A percentile compares a stretch with the other conserved stretches of the same genome.
These are phyloP conservation scores for Enoplolaimus lenunculus DNA, from an alignment of 2,888 invertebrate genomes.

Conservation along the genomic window DNA sequence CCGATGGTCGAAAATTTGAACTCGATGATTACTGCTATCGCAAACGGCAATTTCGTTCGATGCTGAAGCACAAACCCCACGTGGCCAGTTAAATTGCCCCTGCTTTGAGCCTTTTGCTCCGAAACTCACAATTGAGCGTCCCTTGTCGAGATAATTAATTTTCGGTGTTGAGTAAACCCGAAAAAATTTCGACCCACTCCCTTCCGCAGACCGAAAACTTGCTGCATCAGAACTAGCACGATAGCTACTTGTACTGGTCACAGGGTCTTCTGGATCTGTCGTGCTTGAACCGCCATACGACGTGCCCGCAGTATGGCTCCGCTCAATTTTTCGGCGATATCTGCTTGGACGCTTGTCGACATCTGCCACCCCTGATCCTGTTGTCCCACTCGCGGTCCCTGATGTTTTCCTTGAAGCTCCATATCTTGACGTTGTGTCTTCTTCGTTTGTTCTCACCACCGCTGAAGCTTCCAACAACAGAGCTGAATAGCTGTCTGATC, in stretches of 20 bases:
- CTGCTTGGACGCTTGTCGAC: background rate
- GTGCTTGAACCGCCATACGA: background rate
- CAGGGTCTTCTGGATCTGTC: background rate
- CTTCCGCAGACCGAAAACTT: background rate
- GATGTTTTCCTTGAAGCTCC: background rate
- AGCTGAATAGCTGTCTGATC: background rate
- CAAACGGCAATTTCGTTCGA: constrained; percentile 81
- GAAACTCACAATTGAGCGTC: constrained; percentile 79
- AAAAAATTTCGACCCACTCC: constrained; percentile 20
- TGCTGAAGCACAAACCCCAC: constrained; percentile 87
- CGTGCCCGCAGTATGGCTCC: background rate
- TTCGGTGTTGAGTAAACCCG: constrained; percentile 14
- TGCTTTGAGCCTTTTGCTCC: constrained; percentile 96
- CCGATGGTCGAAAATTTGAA: constrained; percentile 80
- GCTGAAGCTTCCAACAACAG: background rate
- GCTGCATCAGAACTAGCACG: background rate
- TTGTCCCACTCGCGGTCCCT: background rate
- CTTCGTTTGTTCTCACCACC: background rate
- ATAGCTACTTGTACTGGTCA: background rate
- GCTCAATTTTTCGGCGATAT: background rate
- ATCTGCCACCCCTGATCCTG: too few relatives aligned
- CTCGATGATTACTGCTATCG: constrained; percentile 91
- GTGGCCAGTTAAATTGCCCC: constrained; percentile 95
- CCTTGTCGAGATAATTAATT: constrained; percentile 27
- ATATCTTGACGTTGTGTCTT: background rate